Conservation (phyloP, 2,797 vertebrate genomes). For the Trichosurus vulpecula region DNA sequence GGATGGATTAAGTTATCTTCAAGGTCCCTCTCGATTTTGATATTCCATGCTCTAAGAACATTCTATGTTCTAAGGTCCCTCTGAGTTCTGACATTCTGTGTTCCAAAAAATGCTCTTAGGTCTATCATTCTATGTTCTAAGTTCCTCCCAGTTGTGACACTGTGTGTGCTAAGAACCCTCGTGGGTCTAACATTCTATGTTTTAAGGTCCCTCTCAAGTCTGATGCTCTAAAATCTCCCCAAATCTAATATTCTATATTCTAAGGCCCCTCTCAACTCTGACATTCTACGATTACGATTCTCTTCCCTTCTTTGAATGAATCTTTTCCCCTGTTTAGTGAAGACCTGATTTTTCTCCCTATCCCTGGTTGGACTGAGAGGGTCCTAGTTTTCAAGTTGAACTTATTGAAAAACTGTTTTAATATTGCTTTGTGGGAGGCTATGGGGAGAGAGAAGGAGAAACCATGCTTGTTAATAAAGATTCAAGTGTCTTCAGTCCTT, state of each 20-base stretch:
- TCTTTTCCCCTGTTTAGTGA: background rate
- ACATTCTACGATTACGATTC: background rate
- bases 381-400: background rate
- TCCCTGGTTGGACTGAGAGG: background rate
- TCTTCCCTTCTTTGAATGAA: background rate
- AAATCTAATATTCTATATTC: background rate
- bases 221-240: background rate
- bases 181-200: background rate
- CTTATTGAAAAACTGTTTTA: background rate
- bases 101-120: background rate
- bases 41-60: background rate
- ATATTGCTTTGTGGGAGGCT: background rate
- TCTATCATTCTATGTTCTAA: background rate
- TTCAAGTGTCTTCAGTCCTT: background rate
- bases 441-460: background rate
- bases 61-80: background rate
- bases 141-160: background rate
- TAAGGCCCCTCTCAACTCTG: background rate
- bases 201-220: background rate
- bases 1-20: background rate
- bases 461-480: background rate
- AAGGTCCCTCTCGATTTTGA: background rate
- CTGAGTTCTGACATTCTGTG: background rate
- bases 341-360: background rate
- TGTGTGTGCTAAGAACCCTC: background rate